Base-by-base conservation (phyloP, 2,113 vertebrate species). In the Eurypyga helias region DNA sequence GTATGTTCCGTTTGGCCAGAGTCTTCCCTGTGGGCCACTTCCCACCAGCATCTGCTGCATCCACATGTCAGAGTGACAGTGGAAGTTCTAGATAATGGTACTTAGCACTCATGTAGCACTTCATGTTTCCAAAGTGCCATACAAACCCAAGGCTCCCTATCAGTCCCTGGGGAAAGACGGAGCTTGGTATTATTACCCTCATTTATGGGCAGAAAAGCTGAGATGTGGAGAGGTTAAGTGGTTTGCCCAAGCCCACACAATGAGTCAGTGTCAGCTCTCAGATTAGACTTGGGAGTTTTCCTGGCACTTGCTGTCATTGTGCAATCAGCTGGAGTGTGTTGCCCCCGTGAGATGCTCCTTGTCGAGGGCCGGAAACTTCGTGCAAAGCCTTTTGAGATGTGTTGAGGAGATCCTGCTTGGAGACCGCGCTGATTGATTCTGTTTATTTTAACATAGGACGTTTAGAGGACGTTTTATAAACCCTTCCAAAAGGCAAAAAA, bases 181-280 rank as follows among this genome's bases (percentile, higher is more conserved):
- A 92, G 36, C 92, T 87, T 0, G 0, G 31, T 77, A 51, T 96
- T 90, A 73, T 85, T 97, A n/a, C 78, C 36, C 28, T 96, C 73
- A 66, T 95, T 96, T 95, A 85, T 87, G 46, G 89, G 80, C 62
- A 89, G 81, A 96, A 96, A 94, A 89, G 54, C 73, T 85, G 87
- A 95, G 87, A 87, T 93, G 90, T 0, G 0, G 86, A 76, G 85
- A 96, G 86, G 92, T 97, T 93, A 94, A 97, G 94, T 95, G 92
- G 52, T 92, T 93, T 89, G 52, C 86, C 89, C 94, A 94, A 89
- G 87, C 77, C 89, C 90, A 85, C 89, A 82, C 83, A 93, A 66
- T n/a, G 65, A 94, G 87, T 77, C 92, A 72, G 83, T 93, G 91
- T 93, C 92, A 92, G 80, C 84, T 92, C 72, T 71, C 60, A 89